phyloP scores from a whole-genome alignment of 92 coral and sea anemone species.

The Blastomussa wellsi region DNA sequence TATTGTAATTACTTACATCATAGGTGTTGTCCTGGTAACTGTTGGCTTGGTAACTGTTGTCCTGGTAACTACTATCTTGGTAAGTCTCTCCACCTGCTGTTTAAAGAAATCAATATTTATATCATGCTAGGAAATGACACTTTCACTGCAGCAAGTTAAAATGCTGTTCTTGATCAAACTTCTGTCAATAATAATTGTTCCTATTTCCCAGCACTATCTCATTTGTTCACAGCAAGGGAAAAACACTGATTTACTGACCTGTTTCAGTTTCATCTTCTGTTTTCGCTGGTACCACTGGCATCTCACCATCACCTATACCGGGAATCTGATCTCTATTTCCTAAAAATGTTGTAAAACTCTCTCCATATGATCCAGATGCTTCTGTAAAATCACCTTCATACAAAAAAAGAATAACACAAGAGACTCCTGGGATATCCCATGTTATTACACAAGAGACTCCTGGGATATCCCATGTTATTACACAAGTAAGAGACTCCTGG shows the following conservation, averaged over 20 bases:
- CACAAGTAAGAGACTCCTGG: no score
- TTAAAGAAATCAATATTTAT: neutral
- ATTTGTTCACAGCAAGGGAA: neutral
- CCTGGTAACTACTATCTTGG: constrained; percentile 4
- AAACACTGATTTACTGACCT: neutral
- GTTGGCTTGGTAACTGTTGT: neutral
- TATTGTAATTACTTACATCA: constrained; percentile 12
- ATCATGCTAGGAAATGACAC: neutral
- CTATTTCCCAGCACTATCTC: no score
- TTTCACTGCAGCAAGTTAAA: neutral
- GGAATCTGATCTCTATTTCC: constrained; percentile 60
- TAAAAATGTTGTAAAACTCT: neutral
- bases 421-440: no score
- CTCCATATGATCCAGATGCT: constrained; percentile 11
- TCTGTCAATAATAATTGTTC: no score
- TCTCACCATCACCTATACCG: constrained; percentile 67
- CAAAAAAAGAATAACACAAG: neutral
- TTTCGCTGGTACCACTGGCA: constrained; percentile 33
- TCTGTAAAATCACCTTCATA: neutral
- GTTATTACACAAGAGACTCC: no score
- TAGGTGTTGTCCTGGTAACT: constrained; percentile 1
- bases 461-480: no score
- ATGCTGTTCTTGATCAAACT: no score
- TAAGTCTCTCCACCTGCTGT: constrained; percentile 6
- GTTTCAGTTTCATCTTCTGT: neutral